These are phyloP conservation scores for Cancer borealis DNA, from an alignment of 2,888 invertebrate species.

Conservation along the genomic window DNA sequence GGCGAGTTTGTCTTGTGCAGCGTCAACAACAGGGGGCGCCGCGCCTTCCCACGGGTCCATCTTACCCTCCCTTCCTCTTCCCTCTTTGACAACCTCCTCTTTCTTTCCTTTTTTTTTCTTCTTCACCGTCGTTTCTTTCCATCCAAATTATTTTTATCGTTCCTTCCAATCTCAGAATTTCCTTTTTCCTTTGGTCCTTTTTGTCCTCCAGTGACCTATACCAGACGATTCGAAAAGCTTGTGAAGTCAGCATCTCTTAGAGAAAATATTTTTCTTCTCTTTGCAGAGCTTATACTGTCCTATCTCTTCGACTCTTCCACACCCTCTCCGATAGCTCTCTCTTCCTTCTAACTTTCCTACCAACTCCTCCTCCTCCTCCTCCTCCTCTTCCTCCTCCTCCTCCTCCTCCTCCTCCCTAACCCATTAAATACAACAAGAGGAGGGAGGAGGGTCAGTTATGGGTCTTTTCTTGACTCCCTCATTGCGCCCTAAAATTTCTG, in stretches of 20 bases:
- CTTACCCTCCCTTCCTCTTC: background rate
- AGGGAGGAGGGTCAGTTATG: conserved; percentile 21
- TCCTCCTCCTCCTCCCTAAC: background rate
- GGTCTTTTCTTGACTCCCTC: background rate
- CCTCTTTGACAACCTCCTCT: background rate
- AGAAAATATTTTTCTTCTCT: background rate
- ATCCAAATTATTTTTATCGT: conserved; percentile 24
- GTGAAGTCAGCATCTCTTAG: conserved; percentile 33
- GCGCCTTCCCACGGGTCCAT: conserved; percentile 8
- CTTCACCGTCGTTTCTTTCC: background rate
- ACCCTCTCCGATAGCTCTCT: background rate
- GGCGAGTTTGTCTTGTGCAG: conserved; percentile 21
- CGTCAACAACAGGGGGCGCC: background rate
- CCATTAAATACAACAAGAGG: background rate
- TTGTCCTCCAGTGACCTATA: background rate
- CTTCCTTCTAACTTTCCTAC: background rate
- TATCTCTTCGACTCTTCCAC: background rate
- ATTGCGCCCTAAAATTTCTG: background rate
- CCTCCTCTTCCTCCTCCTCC: background rate
- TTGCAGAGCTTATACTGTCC: background rate
- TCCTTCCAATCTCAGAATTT: background rate
- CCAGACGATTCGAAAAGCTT: background rate
- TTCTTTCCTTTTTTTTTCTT: background rate
- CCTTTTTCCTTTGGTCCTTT: background rate
- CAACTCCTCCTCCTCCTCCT: background rate